These are phyloP conservation scores for Caenorhabditis tropicalis DNA, from an alignment of 1,140 invertebrate genomes.

Conservation along the genomic window DNA sequence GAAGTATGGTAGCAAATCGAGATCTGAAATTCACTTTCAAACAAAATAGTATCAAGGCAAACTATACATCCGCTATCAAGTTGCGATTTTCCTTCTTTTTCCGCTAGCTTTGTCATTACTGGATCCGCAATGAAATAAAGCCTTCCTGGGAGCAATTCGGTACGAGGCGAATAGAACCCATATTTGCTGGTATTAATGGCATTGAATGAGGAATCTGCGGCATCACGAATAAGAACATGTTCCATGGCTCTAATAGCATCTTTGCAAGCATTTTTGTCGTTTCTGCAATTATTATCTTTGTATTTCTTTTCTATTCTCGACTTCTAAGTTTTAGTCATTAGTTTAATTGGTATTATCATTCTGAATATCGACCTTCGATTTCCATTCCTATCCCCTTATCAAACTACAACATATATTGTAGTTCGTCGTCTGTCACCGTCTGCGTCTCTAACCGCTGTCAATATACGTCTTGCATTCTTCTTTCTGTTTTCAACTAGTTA, in stretches of 20 bases:
- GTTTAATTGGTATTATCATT: not conserved
- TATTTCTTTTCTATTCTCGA: not conserved
- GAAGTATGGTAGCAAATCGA: not conserved
- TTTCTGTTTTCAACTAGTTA: not conserved
- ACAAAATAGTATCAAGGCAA: not conserved
- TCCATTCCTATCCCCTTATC: not conserved
- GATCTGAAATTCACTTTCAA: not conserved
- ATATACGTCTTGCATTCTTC: not conserved
- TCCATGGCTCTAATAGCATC: constrained; percentile 2
- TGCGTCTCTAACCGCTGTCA: too few relatives aligned
- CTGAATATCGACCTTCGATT: not conserved
- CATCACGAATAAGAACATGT: constrained; percentile 1
- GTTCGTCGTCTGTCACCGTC: not conserved
- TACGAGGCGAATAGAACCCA: constrained; percentile 9
- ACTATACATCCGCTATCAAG: too few relatives aligned
- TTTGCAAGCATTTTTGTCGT: constrained; percentile 1
- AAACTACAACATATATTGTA: constrained; percentile 31
- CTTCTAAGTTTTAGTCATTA: not conserved
- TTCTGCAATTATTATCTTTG: not conserved
- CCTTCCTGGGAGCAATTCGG: not conserved
- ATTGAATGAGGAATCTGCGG: constrained; percentile 10
- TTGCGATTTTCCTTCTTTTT: not conserved
- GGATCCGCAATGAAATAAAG: constrained; percentile 4
- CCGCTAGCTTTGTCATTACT: not conserved
- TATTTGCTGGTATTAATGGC: constrained; percentile 1